Conservation (phyloP, 2,113 vertebrate species). For the Leptosomus discolor region DNA sequence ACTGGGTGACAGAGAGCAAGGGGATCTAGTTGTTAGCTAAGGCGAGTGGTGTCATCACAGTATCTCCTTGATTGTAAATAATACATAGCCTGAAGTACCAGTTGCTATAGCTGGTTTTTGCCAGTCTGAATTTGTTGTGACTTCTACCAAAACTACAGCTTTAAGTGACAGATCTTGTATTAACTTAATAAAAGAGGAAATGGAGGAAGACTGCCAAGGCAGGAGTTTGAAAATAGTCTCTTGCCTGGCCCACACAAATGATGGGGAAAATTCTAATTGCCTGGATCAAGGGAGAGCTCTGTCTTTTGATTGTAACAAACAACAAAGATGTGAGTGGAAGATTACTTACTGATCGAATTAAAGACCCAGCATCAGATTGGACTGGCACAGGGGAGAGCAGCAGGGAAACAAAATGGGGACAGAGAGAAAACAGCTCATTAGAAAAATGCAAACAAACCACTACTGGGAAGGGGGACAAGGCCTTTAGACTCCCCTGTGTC, state of each 20-base stretch:
- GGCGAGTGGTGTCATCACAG: background rate
- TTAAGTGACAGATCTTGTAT: background rate
- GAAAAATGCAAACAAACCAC: background rate
- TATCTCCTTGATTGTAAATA: background rate
- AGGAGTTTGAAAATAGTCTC: background rate
- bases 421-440: background rate
- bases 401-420: background rate
- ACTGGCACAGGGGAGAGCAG: background rate
- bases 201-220: background rate
- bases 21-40: conserved; percentile 7
- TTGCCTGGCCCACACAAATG: background rate
- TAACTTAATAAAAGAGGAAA: background rate
- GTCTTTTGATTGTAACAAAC: background rate
- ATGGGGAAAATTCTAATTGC: background rate
- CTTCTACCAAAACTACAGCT: background rate
- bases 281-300: background rate
- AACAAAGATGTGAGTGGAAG: background rate
- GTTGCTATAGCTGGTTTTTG: background rate
- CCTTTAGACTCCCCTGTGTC: background rate
- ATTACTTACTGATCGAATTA: background rate
- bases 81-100: background rate
- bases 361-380: background rate
- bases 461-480: background rate
- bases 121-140: background rate
- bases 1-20: background rate